Base-by-base conservation (phyloP, 2,888 invertebrate genomes). In the Noctua janthina region DNA sequence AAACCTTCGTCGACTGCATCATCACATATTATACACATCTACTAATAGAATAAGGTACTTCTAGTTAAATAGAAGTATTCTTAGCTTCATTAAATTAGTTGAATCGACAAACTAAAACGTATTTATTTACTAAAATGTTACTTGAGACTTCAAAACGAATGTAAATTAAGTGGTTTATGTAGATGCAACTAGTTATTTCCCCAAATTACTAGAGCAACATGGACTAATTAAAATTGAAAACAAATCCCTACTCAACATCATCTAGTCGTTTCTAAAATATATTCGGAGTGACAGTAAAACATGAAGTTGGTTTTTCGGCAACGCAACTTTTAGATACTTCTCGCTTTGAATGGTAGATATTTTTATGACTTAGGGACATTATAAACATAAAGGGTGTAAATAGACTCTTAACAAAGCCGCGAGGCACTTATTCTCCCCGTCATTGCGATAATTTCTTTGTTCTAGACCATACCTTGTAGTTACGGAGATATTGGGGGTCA, bases 211-310 rank as follows among this genome's bases (percentile, higher is more conserved):
- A 23, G 17, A 83, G 69, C 49, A 56, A 59, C 43, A 83, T 77
- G 51, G 17, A 46, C 43, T 71, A 59, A 84, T 84, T 62, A 78
- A 82, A 59, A 59, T 84, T 71, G 70, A 67, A 71, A 82, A 71
- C 51, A 59, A 70, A 69, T 76, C 51, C 29, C 15, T 46, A 46
- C 43, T 54, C 35, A 35, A 69, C 62, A 54, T 13, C 46, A 10
- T 49, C 17, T 46, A 76, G 46, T 11, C 15, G 51, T 62, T 69
- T 5, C 29, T 69, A 46, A 69, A 83, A 69, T 66, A 62, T 29
- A 62, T 73, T 62, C 29, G 5, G 46, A 35, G 4, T 15, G 17
- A 59, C 29, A 29, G 29, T 7, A 7, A 62, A 15, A 62, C 29
- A 29, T 62, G 23, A 39, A 23, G 13, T 46, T 46, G 1, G 15